Percentiles rank a stretch among this genome's conserved stretches.
Conservation (phyloP, 2,113 vertebrate genomes). For the Psilopogon haemacephalus region DNA sequence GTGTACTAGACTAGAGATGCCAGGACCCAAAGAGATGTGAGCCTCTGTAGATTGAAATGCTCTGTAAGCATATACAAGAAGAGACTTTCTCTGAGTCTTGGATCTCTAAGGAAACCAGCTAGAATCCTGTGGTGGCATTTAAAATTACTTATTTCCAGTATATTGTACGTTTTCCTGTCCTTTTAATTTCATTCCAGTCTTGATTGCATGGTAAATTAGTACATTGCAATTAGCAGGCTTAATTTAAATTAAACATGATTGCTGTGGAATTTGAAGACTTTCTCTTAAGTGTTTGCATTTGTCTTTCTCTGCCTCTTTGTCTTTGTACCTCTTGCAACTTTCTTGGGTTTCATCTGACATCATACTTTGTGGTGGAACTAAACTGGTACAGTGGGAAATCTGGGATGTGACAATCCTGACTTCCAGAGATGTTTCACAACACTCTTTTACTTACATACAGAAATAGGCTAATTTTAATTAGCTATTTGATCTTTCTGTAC, state of each 20-base stretch:
- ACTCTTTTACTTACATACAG: not conserved
- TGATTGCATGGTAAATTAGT: conserved; percentile 31
- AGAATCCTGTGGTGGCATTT: not conserved
- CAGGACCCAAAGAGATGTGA: not conserved
- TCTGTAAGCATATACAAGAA: not conserved
- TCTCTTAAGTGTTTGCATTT: not conserved
- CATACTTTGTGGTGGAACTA: not conserved
- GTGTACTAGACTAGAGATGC: not conserved
- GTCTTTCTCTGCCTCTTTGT: not conserved
- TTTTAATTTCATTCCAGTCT: conserved; percentile 20
- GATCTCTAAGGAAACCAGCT: not conserved
- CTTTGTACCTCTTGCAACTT: not conserved
- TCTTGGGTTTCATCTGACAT: not conserved
- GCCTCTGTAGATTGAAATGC: not conserved
- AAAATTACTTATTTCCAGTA: conserved; percentile 4
- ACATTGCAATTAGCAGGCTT: conserved; percentile 24
- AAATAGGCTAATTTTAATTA: not conserved
- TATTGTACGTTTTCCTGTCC: conserved; percentile 20
- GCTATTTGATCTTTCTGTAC: not conserved
- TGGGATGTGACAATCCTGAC: not conserved
- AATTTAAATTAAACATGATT: conserved; percentile 42
- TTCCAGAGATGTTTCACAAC: not conserved
- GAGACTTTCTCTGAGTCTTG: not conserved
- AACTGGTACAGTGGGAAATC: not conserved
- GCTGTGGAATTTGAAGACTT: conserved; percentile 8